phyloP scores from a whole-genome alignment of 2,113 vertebrate species.

The Ophiodon elongatus region DNA sequence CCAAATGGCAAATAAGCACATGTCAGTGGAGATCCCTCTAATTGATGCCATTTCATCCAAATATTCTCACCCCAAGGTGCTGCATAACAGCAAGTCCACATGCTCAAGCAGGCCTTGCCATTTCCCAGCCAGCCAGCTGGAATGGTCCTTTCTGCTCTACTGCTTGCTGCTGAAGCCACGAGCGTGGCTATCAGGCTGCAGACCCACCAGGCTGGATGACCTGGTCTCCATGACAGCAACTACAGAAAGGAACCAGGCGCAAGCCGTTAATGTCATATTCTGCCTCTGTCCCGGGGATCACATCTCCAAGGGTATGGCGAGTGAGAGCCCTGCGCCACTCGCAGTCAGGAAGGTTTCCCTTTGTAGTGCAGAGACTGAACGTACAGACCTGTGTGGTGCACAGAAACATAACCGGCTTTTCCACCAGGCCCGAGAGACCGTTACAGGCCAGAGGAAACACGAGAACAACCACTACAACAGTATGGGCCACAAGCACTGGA shows the following conservation, averaged over 20 bases:
- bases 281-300: slow-evolving; percentile 19
- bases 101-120: slow-evolving; percentile 61
- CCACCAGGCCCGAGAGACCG: not conserved
- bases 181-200: slow-evolving; percentile 46
- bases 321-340: not conserved
- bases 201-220: slow-evolving; percentile 59
- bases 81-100: slow-evolving; percentile 59
- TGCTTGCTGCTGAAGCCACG: slow-evolving; percentile 50
- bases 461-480: not conserved
- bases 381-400: not conserved
- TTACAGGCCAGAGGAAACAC: not conserved
- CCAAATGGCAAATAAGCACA: slow-evolving; percentile 70
- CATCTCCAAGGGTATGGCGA: slow-evolving; percentile 25
- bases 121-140: slow-evolving; percentile 73
- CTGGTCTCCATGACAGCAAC: slow-evolving; percentile 43
- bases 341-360: slow-evolving; percentile 2
- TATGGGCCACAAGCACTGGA: not conserved
- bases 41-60: slow-evolving; percentile 71
- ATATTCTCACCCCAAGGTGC: slow-evolving; percentile 53
- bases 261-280: slow-evolving; percentile 31
- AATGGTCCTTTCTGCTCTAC: slow-evolving; percentile 71
- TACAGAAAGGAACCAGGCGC: slow-evolving; percentile 32
- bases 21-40: slow-evolving; percentile 64
- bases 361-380: not conserved
- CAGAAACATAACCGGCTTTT: slow-evolving; percentile 8